A percentile compares a stretch with the other conserved stretches of the same genome.
These are phyloP conservation scores for Drosophila meridiana DNA, from an alignment of 2,888 invertebrate species.

Conservation along the genomic window DNA sequence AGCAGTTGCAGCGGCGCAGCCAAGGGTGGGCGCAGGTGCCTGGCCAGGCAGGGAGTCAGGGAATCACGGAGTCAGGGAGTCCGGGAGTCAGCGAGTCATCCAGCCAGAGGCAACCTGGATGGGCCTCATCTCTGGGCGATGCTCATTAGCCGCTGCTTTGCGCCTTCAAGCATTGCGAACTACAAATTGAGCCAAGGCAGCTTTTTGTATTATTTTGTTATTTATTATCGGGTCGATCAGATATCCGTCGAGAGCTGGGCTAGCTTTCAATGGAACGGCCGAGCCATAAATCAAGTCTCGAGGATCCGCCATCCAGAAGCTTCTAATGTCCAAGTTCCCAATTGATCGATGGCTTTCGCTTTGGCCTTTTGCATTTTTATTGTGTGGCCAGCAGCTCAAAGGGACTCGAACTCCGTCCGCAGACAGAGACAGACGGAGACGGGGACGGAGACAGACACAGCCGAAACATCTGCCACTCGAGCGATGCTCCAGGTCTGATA, in stretches of 20 bases:
- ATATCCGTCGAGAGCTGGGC: conserved; percentile 46
- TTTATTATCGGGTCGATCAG: conserved; percentile 51
- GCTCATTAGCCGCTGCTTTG: conserved; percentile 62
- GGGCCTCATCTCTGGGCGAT: conserved; percentile 21
- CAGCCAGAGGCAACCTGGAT: conserved; percentile 16
- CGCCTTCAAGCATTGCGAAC: conserved; percentile 43
- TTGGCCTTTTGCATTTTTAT: conserved; percentile 47
- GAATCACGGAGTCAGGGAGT: neutral
- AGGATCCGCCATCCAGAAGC: conserved; percentile 30
- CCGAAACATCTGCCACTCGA: conserved; percentile 2
- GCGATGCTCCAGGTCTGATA: conserved; percentile 30
- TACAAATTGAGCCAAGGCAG: conserved; percentile 34
- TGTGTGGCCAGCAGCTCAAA: conserved; percentile 16
- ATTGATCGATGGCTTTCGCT: conserved; percentile 50
- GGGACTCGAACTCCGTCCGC: neutral
- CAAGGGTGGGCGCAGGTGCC: conserved; percentile 6
- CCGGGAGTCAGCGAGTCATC: neutral
- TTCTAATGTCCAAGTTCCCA: conserved; percentile 47
- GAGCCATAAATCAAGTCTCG: conserved; percentile 65
- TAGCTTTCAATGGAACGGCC: conserved; percentile 9
- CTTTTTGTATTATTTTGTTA: conserved; percentile 25
- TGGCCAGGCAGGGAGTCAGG: neutral
- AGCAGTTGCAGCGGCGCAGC: conserved; percentile 5
- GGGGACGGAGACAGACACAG: neutral
- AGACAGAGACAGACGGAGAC: too few relatives aligned